Conservation (phyloP, 2,888 invertebrate genomes). For the Dryadula phaetusa region DNA sequence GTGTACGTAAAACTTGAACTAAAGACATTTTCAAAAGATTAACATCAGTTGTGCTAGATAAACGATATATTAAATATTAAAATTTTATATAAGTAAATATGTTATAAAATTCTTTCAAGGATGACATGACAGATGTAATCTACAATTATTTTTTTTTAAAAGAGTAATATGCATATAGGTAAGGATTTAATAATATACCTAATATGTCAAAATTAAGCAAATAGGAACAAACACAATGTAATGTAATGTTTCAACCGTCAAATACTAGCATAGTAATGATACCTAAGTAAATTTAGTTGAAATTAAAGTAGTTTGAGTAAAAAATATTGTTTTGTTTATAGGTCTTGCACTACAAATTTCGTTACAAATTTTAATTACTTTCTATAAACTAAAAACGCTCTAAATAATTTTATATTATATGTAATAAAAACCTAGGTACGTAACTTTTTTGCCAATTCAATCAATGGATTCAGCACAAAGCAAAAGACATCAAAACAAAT, state of each 20-base stretch:
- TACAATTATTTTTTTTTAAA: not conserved
- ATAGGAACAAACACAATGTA: no score
- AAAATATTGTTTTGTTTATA: no score
- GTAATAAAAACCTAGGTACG: conserved; percentile 3
- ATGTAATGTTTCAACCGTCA: no score
- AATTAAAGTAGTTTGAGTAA: no score
- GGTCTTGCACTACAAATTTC: no score
- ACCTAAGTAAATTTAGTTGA: no score
- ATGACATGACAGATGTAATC: conserved; percentile 10
- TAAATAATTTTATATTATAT: not conserved
- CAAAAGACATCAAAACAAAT: conserved; percentile 35
- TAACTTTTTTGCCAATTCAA: conserved; percentile 17
- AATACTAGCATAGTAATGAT: no score
- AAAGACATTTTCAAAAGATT: conserved; percentile 27
- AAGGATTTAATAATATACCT: not conserved
- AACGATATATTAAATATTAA: not conserved
- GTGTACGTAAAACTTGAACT: conserved; percentile 17
- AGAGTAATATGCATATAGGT: no score
- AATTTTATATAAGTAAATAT: conserved; percentile 3
- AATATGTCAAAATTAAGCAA: not conserved
- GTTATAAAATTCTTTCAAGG: conserved; percentile 7
- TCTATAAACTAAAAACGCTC: not conserved
- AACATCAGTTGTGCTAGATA: not conserved
- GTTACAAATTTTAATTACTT: not conserved
- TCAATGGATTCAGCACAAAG: conserved; percentile 24